Evolutionary conservation across 2,888 invertebrate species (phyloP), one percentile per base, ranked within the genome.

Genomic region (Beris chalybata): DNA sequence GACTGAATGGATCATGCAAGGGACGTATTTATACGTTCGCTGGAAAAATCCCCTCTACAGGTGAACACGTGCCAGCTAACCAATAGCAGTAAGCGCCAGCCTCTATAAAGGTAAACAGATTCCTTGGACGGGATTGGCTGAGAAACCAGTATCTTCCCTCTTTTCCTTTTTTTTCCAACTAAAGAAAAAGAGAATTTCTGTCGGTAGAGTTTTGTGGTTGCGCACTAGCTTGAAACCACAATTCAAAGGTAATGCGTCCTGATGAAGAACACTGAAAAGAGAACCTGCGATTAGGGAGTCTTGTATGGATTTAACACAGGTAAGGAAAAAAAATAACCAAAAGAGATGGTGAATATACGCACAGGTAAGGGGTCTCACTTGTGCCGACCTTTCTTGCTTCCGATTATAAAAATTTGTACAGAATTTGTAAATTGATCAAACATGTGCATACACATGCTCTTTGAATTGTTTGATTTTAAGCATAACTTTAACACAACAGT

Each of bases 61-160:
- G 55, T 53, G 47, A 64, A 55, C 68, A 68, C 68, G 68, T 68
- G 68, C 68, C 68, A 15, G 31, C 15, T 12, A 22, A 58, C 68
- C 68, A 68, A 68, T 68, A 11, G 30, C 30, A 57, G 38, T 50
- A 53, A 68, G 58, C 68, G 66, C 64, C 68, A 55, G 54, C 66
- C 64, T 54, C 57, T 32, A n/a, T 15, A 15, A 52, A 66, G 38
- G 65, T 66, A 68, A 66, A 68, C 57, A 65, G 32, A 64, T 44
- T 55, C 54, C 47, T 61, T 4, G 5, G 1, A 30, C 6, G 3
- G 47, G 61, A 61, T 61, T 61, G 61, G 61, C 30, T 43, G 11
- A 9, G 11, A 38, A 31, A 61, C 61, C 61, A 50, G 61, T 52
- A 22, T 32, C 12, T 38, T 38, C 38, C 38, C 38, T 38, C 3